Conservation (phyloP, 2,113 vertebrate species). For the Strix uralensis region DNA sequence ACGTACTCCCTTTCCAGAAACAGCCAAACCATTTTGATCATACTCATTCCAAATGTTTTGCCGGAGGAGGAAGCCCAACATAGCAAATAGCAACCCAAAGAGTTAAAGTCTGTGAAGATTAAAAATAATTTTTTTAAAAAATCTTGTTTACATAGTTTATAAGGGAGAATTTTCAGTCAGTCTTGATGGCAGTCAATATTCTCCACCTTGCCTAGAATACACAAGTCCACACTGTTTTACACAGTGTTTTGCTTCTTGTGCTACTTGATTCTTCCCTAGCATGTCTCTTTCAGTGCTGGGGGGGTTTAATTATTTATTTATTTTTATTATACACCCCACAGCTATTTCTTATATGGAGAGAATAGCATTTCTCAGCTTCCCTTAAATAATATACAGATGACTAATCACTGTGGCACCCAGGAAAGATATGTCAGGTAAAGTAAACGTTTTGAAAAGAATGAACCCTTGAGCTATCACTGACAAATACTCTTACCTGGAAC, state of each 20-base stretch:
- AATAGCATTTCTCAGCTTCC: not conserved
- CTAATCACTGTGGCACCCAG: slow-evolving; percentile 54
- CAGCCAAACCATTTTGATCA: not conserved
- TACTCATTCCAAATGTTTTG: not conserved
- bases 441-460: slow-evolving; percentile 68
- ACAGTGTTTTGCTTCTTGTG: not conserved
- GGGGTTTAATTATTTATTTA: not conserved
- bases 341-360: not conserved
- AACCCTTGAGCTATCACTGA: slow-evolving; percentile 65
- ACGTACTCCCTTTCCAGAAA: not conserved
- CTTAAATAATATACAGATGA: slow-evolving; percentile 40
- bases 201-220: not conserved
- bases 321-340: not conserved
- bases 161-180: not conserved
- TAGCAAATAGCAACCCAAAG: not conserved
- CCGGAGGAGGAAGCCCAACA: not conserved
- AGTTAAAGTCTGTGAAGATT: not conserved
- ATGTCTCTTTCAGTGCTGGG: not conserved
- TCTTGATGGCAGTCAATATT: not conserved
- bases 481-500: slow-evolving; percentile 63
- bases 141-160: not conserved
- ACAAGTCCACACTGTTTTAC: not conserved
- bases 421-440: slow-evolving; percentile 53
- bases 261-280: not conserved
- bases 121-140: not conserved